Conservation (phyloP, 2,797 vertebrate genomes). For the Holocentrus rufus region DNA sequence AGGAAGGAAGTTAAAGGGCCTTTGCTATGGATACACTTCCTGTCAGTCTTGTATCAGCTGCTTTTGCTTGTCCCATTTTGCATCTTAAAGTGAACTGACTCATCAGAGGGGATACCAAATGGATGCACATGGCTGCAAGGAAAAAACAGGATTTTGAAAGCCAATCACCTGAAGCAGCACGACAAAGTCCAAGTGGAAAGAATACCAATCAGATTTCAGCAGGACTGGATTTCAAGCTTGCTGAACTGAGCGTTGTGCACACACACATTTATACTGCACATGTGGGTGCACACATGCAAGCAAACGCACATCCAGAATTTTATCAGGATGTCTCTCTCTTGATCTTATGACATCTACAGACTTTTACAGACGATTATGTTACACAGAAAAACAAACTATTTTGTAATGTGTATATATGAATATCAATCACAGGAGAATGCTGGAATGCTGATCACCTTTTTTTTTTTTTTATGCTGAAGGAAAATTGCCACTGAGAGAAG, state of each 20-base stretch:
- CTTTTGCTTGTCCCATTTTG: slow-evolving; percentile 40
- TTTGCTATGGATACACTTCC: slow-evolving; percentile 61
- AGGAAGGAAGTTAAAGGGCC: slow-evolving; percentile 35
- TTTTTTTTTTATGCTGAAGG: slow-evolving; percentile 31
- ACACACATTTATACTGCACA: slow-evolving; percentile 69
- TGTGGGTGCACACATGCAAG: slow-evolving; percentile 48
- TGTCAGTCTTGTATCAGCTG: slow-evolving; percentile 17
- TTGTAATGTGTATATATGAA: background rate
- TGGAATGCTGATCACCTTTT: background rate
- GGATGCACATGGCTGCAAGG: slow-evolving; percentile 27
- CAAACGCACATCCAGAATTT: slow-evolving; percentile 2
- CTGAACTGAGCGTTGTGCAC: slow-evolving; percentile 33
- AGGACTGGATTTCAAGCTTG: background rate
- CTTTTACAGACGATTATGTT: background rate
- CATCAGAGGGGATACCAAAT: slow-evolving; percentile 33
- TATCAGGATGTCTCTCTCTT: slow-evolving; percentile 13
- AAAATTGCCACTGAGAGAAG: slow-evolving; percentile 13
- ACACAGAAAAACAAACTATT: background rate
- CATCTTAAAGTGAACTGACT: slow-evolving; percentile 37
- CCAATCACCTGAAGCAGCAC: background rate
- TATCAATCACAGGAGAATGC: background rate
- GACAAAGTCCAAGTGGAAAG: background rate
- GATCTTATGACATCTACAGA: slow-evolving; percentile 9
- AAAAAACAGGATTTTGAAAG: background rate
- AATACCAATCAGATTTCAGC: slow-evolving; percentile 10